These are phyloP conservation scores for Tridacna gigas DNA, from an alignment of 2,888 invertebrate species.

Conservation along the genomic window DNA sequence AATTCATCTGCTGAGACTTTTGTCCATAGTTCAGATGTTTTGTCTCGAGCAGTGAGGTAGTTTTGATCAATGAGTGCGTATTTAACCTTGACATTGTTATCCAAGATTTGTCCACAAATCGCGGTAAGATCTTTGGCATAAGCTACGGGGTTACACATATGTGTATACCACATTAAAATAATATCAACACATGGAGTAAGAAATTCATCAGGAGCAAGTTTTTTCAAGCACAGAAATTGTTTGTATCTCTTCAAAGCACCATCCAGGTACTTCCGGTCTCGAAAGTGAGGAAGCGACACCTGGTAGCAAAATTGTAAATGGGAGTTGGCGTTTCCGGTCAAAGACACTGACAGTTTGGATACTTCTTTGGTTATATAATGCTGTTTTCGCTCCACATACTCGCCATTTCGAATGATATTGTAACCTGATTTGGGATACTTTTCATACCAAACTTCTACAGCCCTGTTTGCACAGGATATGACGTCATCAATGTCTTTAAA, in stretches of 20 bases:
- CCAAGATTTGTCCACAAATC: slow-evolving; percentile 52
- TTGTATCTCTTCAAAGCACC: slow-evolving; percentile 56
- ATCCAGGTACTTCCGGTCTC: slow-evolving; percentile 53
- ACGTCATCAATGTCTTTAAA: slow-evolving; percentile 28
- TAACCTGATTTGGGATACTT: slow-evolving; percentile 51
- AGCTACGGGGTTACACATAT: slow-evolving; percentile 58
- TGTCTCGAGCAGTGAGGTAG: slow-evolving; percentile 40
- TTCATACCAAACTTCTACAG: slow-evolving; percentile 57
- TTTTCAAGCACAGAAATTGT: slow-evolving; percentile 58
- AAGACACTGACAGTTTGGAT: slow-evolving; percentile 46
- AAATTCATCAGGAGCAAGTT: slow-evolving; percentile 41
- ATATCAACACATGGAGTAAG: slow-evolving; percentile 60
- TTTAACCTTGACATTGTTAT: slow-evolving; percentile 53
- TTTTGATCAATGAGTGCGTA: slow-evolving; percentile 35
- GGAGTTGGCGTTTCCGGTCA: slow-evolving; percentile 34
- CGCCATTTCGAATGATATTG: slow-evolving; percentile 56
- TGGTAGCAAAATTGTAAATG: slow-evolving; percentile 62
- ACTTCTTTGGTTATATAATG: slow-evolving; percentile 24
- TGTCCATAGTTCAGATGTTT: slow-evolving; percentile 47
- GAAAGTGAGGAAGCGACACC: slow-evolving; percentile 60
- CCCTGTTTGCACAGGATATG: slow-evolving; percentile 41
- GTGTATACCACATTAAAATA: slow-evolving; percentile 59
- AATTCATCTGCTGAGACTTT: slow-evolving; percentile 38
- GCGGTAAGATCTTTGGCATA: slow-evolving; percentile 53
- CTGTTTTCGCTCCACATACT: slow-evolving; percentile 39